These are phyloP conservation scores for Sitophilus oryzae DNA, from an alignment of 1,140 invertebrate species.

Conservation along the genomic window DNA sequence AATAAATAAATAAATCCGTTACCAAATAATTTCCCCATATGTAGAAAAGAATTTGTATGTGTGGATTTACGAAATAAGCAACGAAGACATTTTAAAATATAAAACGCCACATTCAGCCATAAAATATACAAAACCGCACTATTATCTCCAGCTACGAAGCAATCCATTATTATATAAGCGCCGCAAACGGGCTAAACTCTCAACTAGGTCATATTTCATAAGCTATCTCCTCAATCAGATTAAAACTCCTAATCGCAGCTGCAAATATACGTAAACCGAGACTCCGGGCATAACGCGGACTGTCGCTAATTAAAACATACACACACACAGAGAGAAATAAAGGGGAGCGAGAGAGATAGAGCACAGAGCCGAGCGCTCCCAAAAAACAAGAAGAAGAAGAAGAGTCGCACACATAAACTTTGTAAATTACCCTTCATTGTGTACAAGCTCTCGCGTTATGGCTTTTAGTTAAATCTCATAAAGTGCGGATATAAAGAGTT, in stretches of 20 bases:
- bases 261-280: not conserved
- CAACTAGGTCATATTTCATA: too few species aligned
- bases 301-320: not conserved
- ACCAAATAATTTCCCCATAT: too few species aligned
- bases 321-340: not conserved
- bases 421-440: conserved; percentile 9
- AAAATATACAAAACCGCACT: too few species aligned
- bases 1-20: too few species aligned
- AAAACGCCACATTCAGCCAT: too few species aligned
- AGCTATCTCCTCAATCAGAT: not conserved
- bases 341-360: too few species aligned
- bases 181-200: too few species aligned
- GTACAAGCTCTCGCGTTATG: conserved; percentile 11
- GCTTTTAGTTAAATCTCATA: conserved; percentile 20
- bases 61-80: too few species aligned
- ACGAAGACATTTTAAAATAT: too few species aligned
- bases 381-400: not conserved
- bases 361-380: not conserved
- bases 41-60: too few species aligned
- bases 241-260: not conserved
- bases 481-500: conserved; percentile 18
- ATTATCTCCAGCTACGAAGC: too few species aligned
- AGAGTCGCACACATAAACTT: not conserved
- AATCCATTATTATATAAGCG: too few species aligned
- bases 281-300: not conserved